Conservation (phyloP, 2,888 invertebrate genomes). For the Orthonychiurus folsomi region DNA sequence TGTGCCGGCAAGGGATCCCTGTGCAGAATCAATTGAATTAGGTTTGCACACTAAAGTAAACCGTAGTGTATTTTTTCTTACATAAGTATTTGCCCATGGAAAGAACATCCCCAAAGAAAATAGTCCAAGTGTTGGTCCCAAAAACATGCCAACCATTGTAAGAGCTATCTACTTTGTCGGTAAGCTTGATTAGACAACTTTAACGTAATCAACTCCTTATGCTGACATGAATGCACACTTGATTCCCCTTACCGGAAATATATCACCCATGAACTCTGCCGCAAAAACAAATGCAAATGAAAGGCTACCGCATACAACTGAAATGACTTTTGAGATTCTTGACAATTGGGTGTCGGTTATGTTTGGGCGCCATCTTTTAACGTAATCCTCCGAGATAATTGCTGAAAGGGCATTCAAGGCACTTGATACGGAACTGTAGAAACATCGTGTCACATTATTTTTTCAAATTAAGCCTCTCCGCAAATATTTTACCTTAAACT, state of each 20-base stretch:
- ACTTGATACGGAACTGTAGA: slow-evolving; percentile 51
- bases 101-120: slow-evolving; percentile 74
- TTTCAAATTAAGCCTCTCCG: neutral
- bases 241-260: slow-evolving; percentile 47
- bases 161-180: neutral
- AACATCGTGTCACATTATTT: slow-evolving; percentile 23
- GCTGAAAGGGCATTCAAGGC: slow-evolving; percentile 51
- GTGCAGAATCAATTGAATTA: too few relatives aligned
- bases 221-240: neutral
- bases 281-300: slow-evolving; percentile 48
- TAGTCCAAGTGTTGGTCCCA: slow-evolving; percentile 62
- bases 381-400: slow-evolving; percentile 48
- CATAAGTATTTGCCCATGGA: slow-evolving; percentile 62
- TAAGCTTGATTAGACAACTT: neutral
- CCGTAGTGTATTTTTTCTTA: neutral
- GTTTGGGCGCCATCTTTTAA: slow-evolving; percentile 31
- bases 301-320: slow-evolving; percentile 46
- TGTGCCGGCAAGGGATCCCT: neutral
- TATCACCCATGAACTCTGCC: slow-evolving; percentile 48
- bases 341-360: slow-evolving; percentile 44
- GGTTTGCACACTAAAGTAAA: neutral
- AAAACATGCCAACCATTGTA: neutral
- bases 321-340: slow-evolving; percentile 46
- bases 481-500: slow-evolving; percentile 21
- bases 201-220: too few relatives aligned